Base-by-base conservation (phyloP, 2,113 vertebrate genomes). In the Donacobius atricapilla region DNA sequence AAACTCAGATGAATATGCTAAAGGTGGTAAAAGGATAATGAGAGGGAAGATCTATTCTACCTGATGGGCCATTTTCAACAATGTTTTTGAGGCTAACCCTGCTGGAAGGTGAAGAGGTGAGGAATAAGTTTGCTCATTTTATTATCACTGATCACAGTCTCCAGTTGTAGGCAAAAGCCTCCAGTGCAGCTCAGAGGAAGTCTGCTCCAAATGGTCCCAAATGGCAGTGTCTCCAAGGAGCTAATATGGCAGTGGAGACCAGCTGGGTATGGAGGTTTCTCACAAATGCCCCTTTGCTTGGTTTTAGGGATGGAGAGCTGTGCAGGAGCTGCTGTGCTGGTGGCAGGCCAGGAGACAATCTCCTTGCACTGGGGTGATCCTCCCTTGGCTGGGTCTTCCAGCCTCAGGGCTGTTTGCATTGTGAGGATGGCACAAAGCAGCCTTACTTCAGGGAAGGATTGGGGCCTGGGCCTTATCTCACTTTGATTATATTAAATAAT, bases 401-500 rank as follows among this genome's bases (percentile, higher is more conserved):
- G 79, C 93, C 90, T 72, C 19, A 2, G 72, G 91, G 93, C 60
- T 92, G 72, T 92, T 97, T 89, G 82, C 21, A 21, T 76, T 64
- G 88, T 70, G 51, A 75, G 44, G 96, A 96, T 94, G 96, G 94
- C 93, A 94, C 94, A 96, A 81, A 94, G 90, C 96, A 94, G 76
- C 76, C 53, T 88, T 79, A 90, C 93, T 96, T 83, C 76, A 79
- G 92, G 88, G 94, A 81, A 97, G 83, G 72, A 95, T 57, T 87
- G 56, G 80, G 85, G 88, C 93, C 47, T 0, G 3, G 76, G 60
- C 88, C 88, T 97, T 97, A 97, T 97, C 95, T 96, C 7, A 1
- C 82, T 94, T 92, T 92, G 71, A 86, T 96, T 94, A 83, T 88
- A 93, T 95, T 97, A 96, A 96, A 97, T 94, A 96, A 94, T 96